These are phyloP conservation scores for Tethea ocularis DNA, from an alignment of 2,888 invertebrate species.

Conservation along the genomic window DNA sequence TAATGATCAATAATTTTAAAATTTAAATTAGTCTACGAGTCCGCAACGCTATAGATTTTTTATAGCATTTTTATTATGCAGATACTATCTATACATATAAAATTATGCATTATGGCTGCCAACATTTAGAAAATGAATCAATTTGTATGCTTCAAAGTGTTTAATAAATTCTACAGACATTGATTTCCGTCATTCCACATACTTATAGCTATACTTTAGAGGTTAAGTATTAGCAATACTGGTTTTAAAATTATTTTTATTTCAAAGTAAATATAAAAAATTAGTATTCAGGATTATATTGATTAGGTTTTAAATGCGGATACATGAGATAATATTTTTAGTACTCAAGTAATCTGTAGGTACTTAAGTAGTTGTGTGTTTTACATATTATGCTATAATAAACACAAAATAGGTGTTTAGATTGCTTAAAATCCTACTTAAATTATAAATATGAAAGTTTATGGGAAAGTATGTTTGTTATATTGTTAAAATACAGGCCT, in stretches of 20 bases:
- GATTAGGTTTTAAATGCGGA: too few relatives aligned
- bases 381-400: too few relatives aligned
- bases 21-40: background rate
- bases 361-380: too few relatives aligned
- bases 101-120: background rate
- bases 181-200: conserved; percentile 32
- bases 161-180: conserved; percentile 35
- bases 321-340: too few relatives aligned
- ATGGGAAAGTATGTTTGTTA: too few relatives aligned
- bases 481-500: background rate
- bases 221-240: background rate
- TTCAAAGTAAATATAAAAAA: too few relatives aligned
- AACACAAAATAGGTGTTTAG: too few relatives aligned
- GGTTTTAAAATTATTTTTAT: background rate
- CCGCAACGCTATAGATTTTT: background rate
- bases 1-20: too few relatives aligned
- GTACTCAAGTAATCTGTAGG: too few relatives aligned
- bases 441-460: too few relatives aligned
- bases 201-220: background rate
- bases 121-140: conserved; percentile 22
- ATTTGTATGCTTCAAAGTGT: conserved; percentile 30
- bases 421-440: too few relatives aligned
- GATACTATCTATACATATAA: background rate
- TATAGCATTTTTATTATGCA: background rate
- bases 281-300: too few relatives aligned